A percentile compares a stretch with the other conserved stretches of the same genome.
Evolutionary conservation across 2,797 vertebrate genomes (phyloP).

Genomic region (Enteromius viviparus): DNA sequence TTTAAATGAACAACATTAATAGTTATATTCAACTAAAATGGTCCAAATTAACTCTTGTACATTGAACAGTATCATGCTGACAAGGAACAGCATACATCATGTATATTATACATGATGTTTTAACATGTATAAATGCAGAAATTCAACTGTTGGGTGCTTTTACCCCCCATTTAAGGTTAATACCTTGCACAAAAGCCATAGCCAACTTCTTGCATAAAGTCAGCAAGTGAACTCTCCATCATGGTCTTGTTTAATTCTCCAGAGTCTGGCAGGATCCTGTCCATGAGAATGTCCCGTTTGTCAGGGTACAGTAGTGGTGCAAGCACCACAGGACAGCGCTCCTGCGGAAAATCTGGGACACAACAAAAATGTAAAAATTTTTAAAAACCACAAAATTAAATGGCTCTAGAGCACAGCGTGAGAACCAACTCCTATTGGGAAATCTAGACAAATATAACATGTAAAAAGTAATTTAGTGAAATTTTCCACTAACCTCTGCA

Average conservation of each 20-base stretch:
- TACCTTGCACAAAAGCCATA: conserved; percentile 99
- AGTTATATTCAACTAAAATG: background rate
- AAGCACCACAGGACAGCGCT: conserved; percentile 99
- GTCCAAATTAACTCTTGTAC: too few species aligned
- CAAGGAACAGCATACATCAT: too few species aligned
- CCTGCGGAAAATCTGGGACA: conserved; percentile 95
- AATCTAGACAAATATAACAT: background rate
- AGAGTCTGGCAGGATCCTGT: conserved; percentile 99
- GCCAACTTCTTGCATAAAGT: conserved; percentile 99
- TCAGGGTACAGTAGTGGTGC: conserved; percentile 99
- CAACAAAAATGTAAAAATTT: too few species aligned
- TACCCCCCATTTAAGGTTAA: background rate
- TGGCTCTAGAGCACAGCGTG: background rate
- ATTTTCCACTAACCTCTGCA: conserved; percentile 87
- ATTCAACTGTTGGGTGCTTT: background rate
- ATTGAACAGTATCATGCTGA: background rate
- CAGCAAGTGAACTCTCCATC: conserved; percentile 99
- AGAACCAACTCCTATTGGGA: background rate
- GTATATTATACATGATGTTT: too few species aligned
- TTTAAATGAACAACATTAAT: background rate
- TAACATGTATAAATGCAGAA: background rate
- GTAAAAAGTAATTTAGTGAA: background rate
- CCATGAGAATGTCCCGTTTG: conserved; percentile 99
- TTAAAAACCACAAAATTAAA: background rate
- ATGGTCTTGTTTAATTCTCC: conserved; percentile 99